A percentile compares a stretch with the other conserved stretches of the same genome.
These are phyloP conservation scores for Tridacna gigas DNA, from an alignment of 2,888 invertebrate genomes.

Conservation along the genomic window DNA sequence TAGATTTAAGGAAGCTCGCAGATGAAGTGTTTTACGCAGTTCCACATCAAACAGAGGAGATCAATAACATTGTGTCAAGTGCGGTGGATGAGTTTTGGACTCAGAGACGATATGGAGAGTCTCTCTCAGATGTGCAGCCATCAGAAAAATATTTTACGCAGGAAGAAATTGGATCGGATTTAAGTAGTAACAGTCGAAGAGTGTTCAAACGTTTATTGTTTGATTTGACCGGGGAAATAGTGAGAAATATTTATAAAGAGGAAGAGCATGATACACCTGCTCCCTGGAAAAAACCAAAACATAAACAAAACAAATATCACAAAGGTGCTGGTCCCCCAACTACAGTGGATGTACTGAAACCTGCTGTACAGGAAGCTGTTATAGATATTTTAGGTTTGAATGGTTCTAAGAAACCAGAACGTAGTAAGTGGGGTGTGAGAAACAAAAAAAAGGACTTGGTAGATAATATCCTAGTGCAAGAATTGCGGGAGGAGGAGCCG, in stretches of 20 bases:
- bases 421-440: conserved; percentile 79
- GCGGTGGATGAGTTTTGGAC: conserved; percentile 82
- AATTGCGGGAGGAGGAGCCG: conserved; percentile 90
- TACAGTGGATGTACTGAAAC: conserved; percentile 76
- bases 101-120: conserved; percentile 77
- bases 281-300: conserved; percentile 86
- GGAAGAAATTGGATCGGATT: conserved; percentile 64
- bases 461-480: conserved; percentile 90
- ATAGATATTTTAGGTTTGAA: conserved; percentile 77
- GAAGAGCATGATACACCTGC: conserved; percentile 83
- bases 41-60: conserved; percentile 79
- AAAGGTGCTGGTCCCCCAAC: conserved; percentile 77
- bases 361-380: conserved; percentile 78
- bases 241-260: conserved; percentile 81
- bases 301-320: conserved; percentile 75
- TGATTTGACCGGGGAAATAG: conserved; percentile 83
- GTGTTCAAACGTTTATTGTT: conserved; percentile 83
- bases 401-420: conserved; percentile 70
- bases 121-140: conserved; percentile 72
- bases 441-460: conserved; percentile 87
- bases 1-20: conserved; percentile 69
- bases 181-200: conserved; percentile 75
- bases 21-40: conserved; percentile 79
- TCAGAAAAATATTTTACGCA: conserved; percentile 73
- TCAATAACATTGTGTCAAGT: conserved; percentile 70